Percentiles rank a stretch among this genome's conserved stretches.
Evolutionary conservation across 2,113 vertebrate genomes (phyloP).

Genomic region (Eptesicus fuscus): DNA sequence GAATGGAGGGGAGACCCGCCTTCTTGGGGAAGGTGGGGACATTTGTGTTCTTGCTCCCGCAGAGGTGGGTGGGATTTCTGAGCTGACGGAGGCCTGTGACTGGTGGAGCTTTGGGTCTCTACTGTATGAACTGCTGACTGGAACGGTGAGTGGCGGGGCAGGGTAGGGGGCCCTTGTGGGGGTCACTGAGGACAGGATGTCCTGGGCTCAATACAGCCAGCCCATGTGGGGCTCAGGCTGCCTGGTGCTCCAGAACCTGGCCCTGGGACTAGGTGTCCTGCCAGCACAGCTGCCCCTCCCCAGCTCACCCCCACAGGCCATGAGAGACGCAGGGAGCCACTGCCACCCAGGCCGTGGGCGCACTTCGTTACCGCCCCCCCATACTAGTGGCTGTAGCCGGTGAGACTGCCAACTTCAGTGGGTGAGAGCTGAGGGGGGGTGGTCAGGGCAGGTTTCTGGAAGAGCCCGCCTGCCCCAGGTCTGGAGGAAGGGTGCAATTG

Average conservation of each 20-base stretch:
- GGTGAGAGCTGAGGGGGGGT: not conserved
- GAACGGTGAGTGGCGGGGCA: conserved; percentile 85
- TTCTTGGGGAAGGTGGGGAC: not conserved
- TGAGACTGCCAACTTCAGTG: not conserved
- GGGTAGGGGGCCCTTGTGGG: not conserved
- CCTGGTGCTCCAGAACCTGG: not conserved
- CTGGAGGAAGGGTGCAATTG: not conserved
- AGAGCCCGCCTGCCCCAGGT: not conserved
- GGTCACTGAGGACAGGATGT: not conserved
- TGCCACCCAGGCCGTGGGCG: not conserved
- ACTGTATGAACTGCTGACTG: conserved; percentile 94
- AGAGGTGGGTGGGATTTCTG: conserved; percentile 93
- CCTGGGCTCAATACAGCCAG: not conserved
- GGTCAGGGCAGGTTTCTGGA: not conserved
- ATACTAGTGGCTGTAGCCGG: not conserved
- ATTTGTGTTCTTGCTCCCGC: conserved; percentile 56
- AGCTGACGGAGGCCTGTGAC: conserved; percentile 93
- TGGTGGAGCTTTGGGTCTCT: conserved; percentile 98
- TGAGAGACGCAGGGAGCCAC: not conserved
- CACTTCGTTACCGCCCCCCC: no score
- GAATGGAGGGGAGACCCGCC: not conserved
- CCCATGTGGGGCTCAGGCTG: not conserved
- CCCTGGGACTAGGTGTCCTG: not conserved
- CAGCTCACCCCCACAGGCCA: not conserved
- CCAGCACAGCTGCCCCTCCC: not conserved